Conservation (phyloP, 2,888 invertebrate species). For the Latheticus oryzae region DNA sequence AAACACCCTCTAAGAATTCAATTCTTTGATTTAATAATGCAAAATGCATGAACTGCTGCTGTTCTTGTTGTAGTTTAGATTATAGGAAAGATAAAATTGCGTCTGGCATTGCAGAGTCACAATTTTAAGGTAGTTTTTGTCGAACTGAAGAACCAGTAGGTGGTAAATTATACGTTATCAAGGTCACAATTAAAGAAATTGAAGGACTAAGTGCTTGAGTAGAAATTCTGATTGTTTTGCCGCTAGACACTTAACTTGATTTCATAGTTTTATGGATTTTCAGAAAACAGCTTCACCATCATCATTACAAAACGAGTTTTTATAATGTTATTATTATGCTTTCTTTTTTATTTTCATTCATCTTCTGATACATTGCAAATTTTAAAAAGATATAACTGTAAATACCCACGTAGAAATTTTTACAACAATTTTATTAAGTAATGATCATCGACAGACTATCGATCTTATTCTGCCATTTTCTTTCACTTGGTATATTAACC, state of each 20-base stretch:
- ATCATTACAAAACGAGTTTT: not conserved
- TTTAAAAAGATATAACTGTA: no score
- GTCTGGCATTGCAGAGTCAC: constrained; percentile 24
- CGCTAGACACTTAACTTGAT: constrained; percentile 2
- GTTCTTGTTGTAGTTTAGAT: no score
- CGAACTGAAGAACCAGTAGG: constrained; percentile 14
- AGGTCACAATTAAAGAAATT: constrained; percentile 21
- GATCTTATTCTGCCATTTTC: constrained; percentile 5
- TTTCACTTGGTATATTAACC: constrained; percentile 4
- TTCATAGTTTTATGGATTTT: not conserved
- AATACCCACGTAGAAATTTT: no score
- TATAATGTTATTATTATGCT: no score
- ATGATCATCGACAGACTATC: no score
- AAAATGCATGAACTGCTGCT: no score
- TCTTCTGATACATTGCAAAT: no score
- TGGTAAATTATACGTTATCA: constrained; percentile 24
- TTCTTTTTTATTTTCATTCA: no score
- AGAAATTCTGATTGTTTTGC: constrained; percentile 5
- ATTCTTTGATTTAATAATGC: no score
- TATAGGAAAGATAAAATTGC: no score
- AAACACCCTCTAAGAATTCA: no score
- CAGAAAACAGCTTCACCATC: not conserved
- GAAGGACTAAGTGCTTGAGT: constrained; percentile 10
- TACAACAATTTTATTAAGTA: no score
- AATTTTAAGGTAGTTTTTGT: constrained; percentile 21